Base-by-base conservation (phyloP, 2,888 invertebrate genomes). In the Gandaritis pyraliata region DNA sequence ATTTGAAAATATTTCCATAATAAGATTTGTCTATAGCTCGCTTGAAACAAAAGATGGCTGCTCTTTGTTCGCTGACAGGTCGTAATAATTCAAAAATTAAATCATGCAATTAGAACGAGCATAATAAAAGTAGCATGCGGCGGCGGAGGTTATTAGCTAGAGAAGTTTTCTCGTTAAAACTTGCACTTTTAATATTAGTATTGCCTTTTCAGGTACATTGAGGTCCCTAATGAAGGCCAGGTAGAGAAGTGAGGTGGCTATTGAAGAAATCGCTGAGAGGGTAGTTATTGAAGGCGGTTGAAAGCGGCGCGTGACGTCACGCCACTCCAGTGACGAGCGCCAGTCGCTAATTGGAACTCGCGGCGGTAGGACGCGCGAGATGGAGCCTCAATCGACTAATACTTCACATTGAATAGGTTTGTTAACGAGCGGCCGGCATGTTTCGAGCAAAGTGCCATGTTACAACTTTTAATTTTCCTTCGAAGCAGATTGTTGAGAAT, bases 1-100 rank as follows among this genome's bases (percentile, higher is more conserved):
- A 91, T 90, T 92, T 90, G 88, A 92, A 91, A 92, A 90, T 90
- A 90, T 91, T 90, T 91, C 89, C 90, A 90, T 90, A 90, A 91
- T 91, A 91, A 90, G 90, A 90, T 92, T 90, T 90, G 90, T 90
- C 91, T 90, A 91, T 90, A 88, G 87, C 82, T 85, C 82, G 82
- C 81, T 78, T 77, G 81, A 84, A 84, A 90, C 90, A 90, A 91
- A 90, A 90, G 90, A 79, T 73, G 74, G 71, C 68, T 74, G 73
- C 67, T 78, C 87, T 90, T 90, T 90, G 90, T 91, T 87, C 76
- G 68, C 72, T 83, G 85, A 85, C 87, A 85, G 86, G 78, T 80
- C 79, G 81, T 85, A 81, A 90, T 89, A 85, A 87, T 87, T 87
- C 81, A 81, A 85, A 82, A 86, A 87, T 85, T 85, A 83, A 85